Percentiles rank a stretch among this genome's conserved stretches.
Evolutionary conservation across 2,113 vertebrate species (phyloP).

Genomic region (Aviceda subcristata): DNA sequence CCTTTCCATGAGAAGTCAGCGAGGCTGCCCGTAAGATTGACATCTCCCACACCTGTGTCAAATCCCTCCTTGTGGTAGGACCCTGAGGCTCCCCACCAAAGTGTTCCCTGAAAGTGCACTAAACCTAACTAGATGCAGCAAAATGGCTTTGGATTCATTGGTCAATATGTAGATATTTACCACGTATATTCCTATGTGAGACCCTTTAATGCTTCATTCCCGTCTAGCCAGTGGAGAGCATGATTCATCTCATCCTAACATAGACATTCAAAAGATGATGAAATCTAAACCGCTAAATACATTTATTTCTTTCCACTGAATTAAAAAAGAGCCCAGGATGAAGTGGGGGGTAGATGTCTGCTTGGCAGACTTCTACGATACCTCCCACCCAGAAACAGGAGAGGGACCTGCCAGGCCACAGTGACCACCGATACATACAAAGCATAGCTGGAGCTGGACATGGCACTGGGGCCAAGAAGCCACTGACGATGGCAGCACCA

Average conservation of each 20-base stretch:
- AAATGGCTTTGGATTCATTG: not conserved
- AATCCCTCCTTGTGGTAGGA: not conserved
- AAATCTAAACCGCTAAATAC: not conserved
- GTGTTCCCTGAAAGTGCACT: not conserved
- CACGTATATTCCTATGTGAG: accelerated
- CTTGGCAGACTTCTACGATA: not conserved
- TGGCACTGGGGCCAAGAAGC: accelerated
- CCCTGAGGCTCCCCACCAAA: not conserved
- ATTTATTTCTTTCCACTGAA: not conserved
- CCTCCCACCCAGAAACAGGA: not conserved
- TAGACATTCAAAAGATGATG: not conserved
- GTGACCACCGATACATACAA: not conserved
- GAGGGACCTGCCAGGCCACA: not conserved
- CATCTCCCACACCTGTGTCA: not conserved
- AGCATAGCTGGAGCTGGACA: not conserved
- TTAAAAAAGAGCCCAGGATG: not conserved
- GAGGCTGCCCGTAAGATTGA: not conserved
- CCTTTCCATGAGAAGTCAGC: accelerated
- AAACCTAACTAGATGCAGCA: not conserved
- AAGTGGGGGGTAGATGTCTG: not conserved
- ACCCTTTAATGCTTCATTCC: accelerated
- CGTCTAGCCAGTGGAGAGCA: accelerated
- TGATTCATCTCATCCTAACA: not conserved
- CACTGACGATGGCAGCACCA: not conserved
- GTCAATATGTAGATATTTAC: not conserved